These are phyloP conservation scores for Menura novaehollandiae DNA, from an alignment of 2,113 vertebrate species.

Conservation along the genomic window DNA sequence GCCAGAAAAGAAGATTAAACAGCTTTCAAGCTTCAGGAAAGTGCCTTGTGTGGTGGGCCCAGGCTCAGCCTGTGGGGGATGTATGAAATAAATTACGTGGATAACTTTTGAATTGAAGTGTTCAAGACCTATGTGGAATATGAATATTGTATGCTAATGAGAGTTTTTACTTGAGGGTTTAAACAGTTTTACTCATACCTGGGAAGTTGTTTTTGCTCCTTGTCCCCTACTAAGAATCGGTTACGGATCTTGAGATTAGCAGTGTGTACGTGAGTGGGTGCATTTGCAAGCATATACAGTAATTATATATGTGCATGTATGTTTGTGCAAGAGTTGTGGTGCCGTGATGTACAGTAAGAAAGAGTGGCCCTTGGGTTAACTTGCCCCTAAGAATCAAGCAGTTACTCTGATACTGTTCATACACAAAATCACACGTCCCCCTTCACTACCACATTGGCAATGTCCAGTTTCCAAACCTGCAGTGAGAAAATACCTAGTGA, in stretches of 20 bases:
- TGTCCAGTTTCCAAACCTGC: neutral
- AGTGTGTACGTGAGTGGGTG: neutral
- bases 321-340: neutral
- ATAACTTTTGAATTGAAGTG: neutral
- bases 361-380: neutral
- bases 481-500: neutral
- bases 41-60: neutral
- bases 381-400: neutral
- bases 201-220: neutral
- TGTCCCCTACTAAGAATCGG: neutral
- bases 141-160: neutral
- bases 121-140: neutral
- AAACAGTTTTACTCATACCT: neutral
- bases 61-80: neutral
- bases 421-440: neutral
- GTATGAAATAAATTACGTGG: neutral
- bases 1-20: constrained; percentile 22
- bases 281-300: neutral
- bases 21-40: neutral
- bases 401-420: neutral
- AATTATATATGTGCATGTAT: accelerated
- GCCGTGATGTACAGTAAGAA: neutral
- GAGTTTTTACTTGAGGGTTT: neutral
- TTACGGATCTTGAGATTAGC: neutral
- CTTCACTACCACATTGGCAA: neutral